Evolutionary conservation across 2,888 invertebrate species (phyloP), one percentile per base, ranked within the genome.

Genomic region (Hipparchia semele): DNA sequence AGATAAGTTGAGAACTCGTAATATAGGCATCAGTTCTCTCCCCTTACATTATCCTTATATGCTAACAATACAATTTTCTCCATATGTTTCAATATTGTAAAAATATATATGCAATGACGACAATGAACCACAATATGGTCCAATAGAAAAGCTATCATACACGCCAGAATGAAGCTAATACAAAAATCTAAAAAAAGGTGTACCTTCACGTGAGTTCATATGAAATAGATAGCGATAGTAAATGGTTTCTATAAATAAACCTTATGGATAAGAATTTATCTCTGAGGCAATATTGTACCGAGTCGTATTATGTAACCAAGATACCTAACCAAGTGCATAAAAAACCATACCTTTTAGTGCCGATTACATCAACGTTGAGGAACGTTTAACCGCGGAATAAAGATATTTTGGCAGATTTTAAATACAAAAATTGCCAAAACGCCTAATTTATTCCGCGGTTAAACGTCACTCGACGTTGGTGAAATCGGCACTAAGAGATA

Each of bases 211-310:
- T 6, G 13, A 51, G 9, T 23, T 23, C 23, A 64, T 64, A 51
- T 23, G 10, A 64, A 12, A 64, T 9, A 51, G 64, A 64, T 53
- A 65, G 51, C 53, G 12, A 6, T 13, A 58, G 58, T 65, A 13
- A 65, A 65, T 33, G 53, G 51, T 53, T 64, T 65, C 65, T 53
- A 65, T 53, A 53, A 65, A 65, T 65, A 65, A 65, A 65, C 8
- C 33, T 53, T 65, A 33, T 10, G 12, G 51, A 33, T 53, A 53
- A 33, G 10, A 33, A 6, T 53, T 65, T 53, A 65, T 65, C 51
- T 65, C 33, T 6, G 51, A 10, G 51, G 53, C 49, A 60, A 60
- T 51, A 58, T 62, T 62, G 13, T 8, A 9, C 58, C 13, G 1
- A 23, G 23, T 13, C 62, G 7, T 49, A 13, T 64, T 64, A 64